phyloP scores from a whole-genome alignment of 2,888 invertebrate species.

The Horisme vitalbata region DNA sequence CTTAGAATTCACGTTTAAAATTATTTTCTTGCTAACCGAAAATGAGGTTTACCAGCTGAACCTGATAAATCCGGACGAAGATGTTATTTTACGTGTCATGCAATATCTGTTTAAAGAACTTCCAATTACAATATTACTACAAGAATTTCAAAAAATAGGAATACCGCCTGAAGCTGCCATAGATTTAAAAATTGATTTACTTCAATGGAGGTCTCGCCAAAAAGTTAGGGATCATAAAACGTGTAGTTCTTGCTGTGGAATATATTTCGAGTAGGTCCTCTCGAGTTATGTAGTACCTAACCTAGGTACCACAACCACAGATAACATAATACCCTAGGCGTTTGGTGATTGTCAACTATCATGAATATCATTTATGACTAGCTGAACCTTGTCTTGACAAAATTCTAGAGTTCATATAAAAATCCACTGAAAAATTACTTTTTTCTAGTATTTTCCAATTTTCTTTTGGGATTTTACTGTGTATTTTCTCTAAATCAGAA shows the following conservation, averaged over 20 bases:
- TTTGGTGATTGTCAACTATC: no score
- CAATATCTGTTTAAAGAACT: slow-evolving; percentile 1
- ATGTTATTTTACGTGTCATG: slow-evolving; percentile 7
- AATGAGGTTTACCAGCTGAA: slow-evolving; percentile 2
- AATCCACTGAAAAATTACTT: no score
- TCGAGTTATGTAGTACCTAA: no score
- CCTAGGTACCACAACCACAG: no score
- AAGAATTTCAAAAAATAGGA: neutral
- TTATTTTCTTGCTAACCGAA: slow-evolving; percentile 2
- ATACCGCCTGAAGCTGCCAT: neutral
- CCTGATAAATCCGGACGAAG: slow-evolving; percentile 17
- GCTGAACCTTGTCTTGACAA: no score
- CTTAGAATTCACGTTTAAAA: slow-evolving; percentile 9
- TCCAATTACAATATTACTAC: neutral
- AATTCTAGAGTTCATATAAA: no score
- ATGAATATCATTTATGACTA: no score
- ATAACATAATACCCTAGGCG: no score
- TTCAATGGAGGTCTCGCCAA: slow-evolving; percentile 8
- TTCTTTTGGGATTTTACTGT: no score
- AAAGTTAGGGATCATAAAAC: neutral
- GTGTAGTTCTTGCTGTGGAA: slow-evolving; percentile 6
- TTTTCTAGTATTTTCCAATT: no score
- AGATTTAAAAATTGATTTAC: neutral
- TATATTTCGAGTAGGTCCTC: neutral
- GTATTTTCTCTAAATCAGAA: no score